phyloP scores from a whole-genome alignment of 1,140 invertebrate species.

The Aethina tumida region DNA sequence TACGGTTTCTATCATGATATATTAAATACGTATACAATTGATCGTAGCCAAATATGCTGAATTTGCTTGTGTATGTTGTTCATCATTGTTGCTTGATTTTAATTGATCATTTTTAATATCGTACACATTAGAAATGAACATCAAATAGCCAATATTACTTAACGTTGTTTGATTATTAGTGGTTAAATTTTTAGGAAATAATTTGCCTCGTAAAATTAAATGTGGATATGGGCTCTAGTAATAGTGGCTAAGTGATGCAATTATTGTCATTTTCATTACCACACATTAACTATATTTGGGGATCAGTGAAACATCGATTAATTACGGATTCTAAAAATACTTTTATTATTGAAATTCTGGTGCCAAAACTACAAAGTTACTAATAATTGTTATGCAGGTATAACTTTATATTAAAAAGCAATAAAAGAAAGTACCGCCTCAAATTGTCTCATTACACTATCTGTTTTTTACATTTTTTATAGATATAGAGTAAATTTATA shows the following conservation, averaged over 20 bases:
- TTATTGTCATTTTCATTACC: no score
- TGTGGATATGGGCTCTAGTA: no score
- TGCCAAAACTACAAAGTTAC: conserved; percentile 33
- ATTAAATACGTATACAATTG: conserved; percentile 26
- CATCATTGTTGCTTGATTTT: conserved; percentile 25
- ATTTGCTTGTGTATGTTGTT: conserved; percentile 24
- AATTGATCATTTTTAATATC: no score
- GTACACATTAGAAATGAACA: no score
- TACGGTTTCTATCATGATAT: conserved; percentile 30
- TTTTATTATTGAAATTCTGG: conserved; percentile 29
- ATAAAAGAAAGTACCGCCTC: no score
- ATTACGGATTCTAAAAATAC: conserved; percentile 29
- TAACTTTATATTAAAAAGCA: conserved; percentile 12
- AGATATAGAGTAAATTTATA: conserved; percentile 17
- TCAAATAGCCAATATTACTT: no score
- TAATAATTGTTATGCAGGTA: conserved; percentile 21
- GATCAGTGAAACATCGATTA: conserved; percentile 32
- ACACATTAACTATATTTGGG: conserved; percentile 29
- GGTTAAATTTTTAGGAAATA: no score
- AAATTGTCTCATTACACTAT: no score
- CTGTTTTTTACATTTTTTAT: conserved; percentile 7
- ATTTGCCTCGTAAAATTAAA: no score
- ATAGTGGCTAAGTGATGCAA: no score
- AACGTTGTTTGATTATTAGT: no score
- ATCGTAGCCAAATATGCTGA: conserved; percentile 17